Evolutionary conservation across 2,888 invertebrate genomes (phyloP).

Genomic region (Cheilosia urbana): DNA sequence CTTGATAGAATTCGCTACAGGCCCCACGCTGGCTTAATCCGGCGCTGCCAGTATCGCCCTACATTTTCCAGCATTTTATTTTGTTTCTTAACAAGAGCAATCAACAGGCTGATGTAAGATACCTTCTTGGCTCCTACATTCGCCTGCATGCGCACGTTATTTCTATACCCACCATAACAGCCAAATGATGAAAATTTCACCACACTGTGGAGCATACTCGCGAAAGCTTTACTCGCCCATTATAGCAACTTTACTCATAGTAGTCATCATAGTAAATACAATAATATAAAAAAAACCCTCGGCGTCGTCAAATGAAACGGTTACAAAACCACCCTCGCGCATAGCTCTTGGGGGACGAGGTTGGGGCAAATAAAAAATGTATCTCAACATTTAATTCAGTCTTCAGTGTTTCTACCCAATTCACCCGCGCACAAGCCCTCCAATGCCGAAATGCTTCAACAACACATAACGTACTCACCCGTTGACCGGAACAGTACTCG

Average conservation of each 20-base stretch:
- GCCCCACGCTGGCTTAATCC: too few species aligned
- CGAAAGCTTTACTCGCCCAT: constrained; percentile 16
- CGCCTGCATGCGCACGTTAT: neutral
- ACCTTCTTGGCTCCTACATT: neutral
- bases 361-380: constrained; percentile 27
- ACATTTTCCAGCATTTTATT: too few species aligned
- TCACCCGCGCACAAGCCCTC: constrained; percentile 65
- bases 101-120: too few species aligned
- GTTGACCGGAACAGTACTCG: constrained; percentile 70
- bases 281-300: constrained; percentile 23
- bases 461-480: constrained; percentile 66
- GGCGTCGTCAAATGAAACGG: neutral
- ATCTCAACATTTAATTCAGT: constrained; percentile 62
- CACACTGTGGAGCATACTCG: neutral
- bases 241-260: constrained; percentile 6
- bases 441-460: constrained; percentile 52
- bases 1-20: too few species aligned
- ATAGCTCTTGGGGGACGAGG: constrained; percentile 29
- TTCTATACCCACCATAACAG: neutral
- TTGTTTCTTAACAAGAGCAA: too few species aligned
- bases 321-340: constrained; percentile 29
- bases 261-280: constrained; percentile 7
- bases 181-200: constrained; percentile 9
- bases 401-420: constrained; percentile 44
- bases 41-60: too few species aligned